Evolutionary conservation across 2,888 invertebrate genomes (phyloP).

Genomic region (Mesorhabditis spiculigera): DNA sequence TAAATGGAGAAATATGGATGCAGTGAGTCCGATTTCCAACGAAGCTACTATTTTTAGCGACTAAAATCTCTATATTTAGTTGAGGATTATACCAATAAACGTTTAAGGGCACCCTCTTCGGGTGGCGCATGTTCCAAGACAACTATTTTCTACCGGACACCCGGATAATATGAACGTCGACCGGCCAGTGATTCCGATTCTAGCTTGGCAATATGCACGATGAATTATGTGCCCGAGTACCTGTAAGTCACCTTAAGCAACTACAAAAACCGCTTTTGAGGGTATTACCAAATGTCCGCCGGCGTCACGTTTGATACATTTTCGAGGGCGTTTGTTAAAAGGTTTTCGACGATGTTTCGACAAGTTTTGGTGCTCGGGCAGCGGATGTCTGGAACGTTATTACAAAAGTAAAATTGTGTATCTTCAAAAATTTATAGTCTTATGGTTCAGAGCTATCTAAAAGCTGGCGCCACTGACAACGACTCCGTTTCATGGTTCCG

Average conservation of each 20-base stretch:
- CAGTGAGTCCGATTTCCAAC: not conserved
- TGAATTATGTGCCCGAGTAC: not conserved
- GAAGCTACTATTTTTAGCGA: too few species aligned
- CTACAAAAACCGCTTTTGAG: not conserved
- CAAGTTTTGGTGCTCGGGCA: not conserved
- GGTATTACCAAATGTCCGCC: not conserved
- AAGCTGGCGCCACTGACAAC: not conserved
- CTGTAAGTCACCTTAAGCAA: not conserved
- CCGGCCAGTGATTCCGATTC: not conserved
- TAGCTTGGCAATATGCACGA: not conserved
- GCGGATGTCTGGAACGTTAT: conserved; percentile 1
- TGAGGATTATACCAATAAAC: not conserved
- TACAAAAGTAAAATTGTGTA: not conserved
- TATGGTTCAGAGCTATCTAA: not conserved
- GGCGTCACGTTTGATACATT: not conserved
- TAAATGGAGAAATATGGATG: not conserved
- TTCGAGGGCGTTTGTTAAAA: not conserved
- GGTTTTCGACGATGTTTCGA: not conserved
- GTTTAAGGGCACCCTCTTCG: conserved; percentile 1
- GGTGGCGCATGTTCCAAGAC: not conserved
- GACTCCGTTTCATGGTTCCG: not conserved
- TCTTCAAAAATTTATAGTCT: too few species aligned
- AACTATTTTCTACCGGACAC: not conserved
- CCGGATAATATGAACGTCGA: not conserved
- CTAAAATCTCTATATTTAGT: not conserved